These are phyloP conservation scores for Mormyrops attenuatus DNA, from an alignment of 2,797 vertebrate species.

Conservation along the genomic window DNA sequence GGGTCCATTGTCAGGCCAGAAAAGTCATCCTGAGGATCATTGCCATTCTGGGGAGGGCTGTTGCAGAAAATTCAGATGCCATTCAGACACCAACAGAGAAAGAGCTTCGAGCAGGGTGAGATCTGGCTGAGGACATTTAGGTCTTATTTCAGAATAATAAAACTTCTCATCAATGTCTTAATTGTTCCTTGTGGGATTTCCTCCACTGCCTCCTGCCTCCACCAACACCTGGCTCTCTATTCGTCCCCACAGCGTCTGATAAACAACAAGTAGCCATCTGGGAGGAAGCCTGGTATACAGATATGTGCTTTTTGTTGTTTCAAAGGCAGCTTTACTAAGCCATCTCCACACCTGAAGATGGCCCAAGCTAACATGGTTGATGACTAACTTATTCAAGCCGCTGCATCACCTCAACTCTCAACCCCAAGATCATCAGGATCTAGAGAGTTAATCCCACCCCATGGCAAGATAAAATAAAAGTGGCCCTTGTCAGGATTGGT, in stretches of 20 bases:
- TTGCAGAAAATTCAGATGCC: background rate
- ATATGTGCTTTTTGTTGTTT: background rate
- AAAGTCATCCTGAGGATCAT: background rate
- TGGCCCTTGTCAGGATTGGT: background rate
- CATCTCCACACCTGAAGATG: background rate
- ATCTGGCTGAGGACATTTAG: background rate
- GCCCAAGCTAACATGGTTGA: background rate
- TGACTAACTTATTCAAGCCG: background rate
- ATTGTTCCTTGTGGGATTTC: slow-evolving; percentile 12
- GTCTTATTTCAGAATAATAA: slow-evolving; percentile 11
- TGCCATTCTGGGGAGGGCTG: background rate
- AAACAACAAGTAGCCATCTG: slow-evolving; percentile 10
- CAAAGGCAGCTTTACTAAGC: background rate
- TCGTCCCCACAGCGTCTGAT: background rate
- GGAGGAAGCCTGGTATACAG: background rate
- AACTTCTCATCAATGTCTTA: slow-evolving; percentile 12
- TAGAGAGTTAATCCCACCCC: background rate
- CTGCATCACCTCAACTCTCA: background rate
- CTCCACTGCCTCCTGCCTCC: background rate
- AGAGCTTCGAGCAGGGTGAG: background rate
- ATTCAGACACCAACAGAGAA: background rate
- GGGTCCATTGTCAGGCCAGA: background rate
- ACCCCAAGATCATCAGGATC: background rate
- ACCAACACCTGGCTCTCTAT: background rate
- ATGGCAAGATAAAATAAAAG: background rate